Evolutionary conservation across 2,888 invertebrate genomes (phyloP).

Genomic region (Spodoptera exigua): DNA sequence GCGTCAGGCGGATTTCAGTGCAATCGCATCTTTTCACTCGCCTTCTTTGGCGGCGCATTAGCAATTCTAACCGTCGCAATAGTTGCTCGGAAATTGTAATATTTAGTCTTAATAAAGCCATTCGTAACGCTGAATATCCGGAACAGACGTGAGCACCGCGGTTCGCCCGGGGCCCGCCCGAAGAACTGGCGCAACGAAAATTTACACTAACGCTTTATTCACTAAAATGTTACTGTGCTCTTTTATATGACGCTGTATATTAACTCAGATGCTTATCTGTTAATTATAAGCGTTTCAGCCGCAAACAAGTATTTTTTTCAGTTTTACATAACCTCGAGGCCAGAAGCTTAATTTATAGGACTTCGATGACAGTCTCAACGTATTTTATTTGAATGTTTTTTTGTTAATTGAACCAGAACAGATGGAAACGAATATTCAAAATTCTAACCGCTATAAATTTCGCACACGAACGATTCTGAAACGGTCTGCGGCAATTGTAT

Average conservation of each 20-base stretch:
- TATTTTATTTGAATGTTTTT: conserved; percentile 24
- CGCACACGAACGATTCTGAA: conserved; percentile 70
- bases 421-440: conserved; percentile 63
- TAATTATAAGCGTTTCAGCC: conserved; percentile 36
- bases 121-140: conserved; percentile 84
- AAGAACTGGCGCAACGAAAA: conserved; percentile 62
- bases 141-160: conserved; percentile 76
- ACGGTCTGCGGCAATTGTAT: conserved; percentile 74
- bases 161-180: conserved; percentile 73
- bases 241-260: conserved; percentile 27
- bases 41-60: conserved; percentile 78
- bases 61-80: conserved; percentile 84
- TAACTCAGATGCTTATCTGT: conserved; percentile 34
- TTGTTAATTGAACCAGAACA: conserved; percentile 59
- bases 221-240: conserved; percentile 35
- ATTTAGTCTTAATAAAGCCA: conserved; percentile 88
- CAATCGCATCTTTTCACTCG: conserved; percentile 84
- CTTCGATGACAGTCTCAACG: conserved; percentile 16
- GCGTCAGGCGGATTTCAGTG: conserved; percentile 70
- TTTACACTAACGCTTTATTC: conserved; percentile 73
- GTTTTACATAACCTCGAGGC: conserved; percentile 5
- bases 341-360: conserved; percentile 14
- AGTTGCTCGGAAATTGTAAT: conserved; percentile 85
- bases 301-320: conserved; percentile 25
- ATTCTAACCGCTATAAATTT: conserved; percentile 76